Percentiles rank a stretch among this genome's conserved stretches.
phyloP scores from a whole-genome alignment of 2,888 invertebrate genomes.

The Beris morrisii region DNA sequence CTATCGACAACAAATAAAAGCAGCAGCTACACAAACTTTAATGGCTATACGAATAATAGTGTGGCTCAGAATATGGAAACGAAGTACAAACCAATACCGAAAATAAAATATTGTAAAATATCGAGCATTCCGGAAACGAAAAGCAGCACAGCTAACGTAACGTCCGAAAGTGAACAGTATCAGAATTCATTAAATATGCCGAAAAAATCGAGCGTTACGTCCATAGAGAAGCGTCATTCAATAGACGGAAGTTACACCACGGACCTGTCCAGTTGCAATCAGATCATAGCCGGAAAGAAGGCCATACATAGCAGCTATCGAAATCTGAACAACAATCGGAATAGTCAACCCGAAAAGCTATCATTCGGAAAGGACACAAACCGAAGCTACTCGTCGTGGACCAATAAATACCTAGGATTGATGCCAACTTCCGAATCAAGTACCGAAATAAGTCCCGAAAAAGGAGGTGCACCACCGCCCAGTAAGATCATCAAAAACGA shows the following conservation, averaged over 20 bases:
- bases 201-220: background rate
- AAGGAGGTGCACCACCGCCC: conserved; percentile 34
- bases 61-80: background rate
- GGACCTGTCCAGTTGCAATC: background rate
- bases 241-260: conserved; percentile 41
- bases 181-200: conserved; percentile 5
- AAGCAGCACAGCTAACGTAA: background rate
- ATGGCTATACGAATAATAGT: background rate
- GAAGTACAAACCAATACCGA: conserved; percentile 29
- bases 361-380: conserved; percentile 2
- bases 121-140: conserved; percentile 22
- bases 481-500: conserved; percentile 11
- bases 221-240: conserved; percentile 43
- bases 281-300: conserved; percentile 5
- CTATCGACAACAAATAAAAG: conserved; percentile 1
- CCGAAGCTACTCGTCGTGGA: conserved; percentile 12
- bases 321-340: conserved; percentile 9
- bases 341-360: background rate
- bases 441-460: background rate
- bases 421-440: background rate
- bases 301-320: conserved; percentile 20
- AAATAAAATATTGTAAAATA: conserved; percentile 37
- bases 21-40: background rate
- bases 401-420: conserved; percentile 10
- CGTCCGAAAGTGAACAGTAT: conserved; percentile 21